Conservation (phyloP, 2,888 invertebrate species). For the Blastobasis adustella region DNA sequence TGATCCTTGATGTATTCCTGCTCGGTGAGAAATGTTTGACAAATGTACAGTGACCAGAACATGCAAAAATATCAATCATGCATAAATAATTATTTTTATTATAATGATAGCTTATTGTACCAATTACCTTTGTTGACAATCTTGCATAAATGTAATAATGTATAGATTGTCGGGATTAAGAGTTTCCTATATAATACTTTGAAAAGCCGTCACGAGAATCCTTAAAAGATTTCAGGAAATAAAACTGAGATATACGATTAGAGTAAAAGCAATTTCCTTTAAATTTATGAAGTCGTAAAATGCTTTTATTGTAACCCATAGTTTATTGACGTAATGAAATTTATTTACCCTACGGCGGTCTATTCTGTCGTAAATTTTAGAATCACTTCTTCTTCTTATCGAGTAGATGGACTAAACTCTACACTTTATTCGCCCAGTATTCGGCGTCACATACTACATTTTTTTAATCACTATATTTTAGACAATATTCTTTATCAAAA, state of each 20-base stretch:
- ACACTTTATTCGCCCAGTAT: too few species aligned
- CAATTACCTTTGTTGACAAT: constrained; percentile 35
- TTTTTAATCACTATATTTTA: too few species aligned
- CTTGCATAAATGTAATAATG: constrained; percentile 39
- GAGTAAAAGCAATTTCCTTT: constrained; percentile 2
- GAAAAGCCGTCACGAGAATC: too few species aligned
- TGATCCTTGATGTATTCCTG: constrained; percentile 26
- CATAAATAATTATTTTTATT: constrained; percentile 23
- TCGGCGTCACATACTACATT: too few species aligned
- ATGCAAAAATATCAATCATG: constrained; percentile 48
- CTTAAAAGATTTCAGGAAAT: too few species aligned
- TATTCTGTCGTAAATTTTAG: too few species aligned
- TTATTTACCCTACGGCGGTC: too few species aligned
- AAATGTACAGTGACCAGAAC: constrained; percentile 29
- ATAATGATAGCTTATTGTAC: constrained; percentile 11
- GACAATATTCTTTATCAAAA: too few species aligned
- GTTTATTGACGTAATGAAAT: not conserved
- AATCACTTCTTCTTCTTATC: too few species aligned
- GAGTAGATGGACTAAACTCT: too few species aligned
- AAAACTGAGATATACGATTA: too few species aligned
- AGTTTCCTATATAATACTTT: constrained; percentile 4
- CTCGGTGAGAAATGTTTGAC: constrained; percentile 20
- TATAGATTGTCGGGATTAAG: constrained; percentile 28
- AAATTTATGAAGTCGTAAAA: constrained; percentile 11
- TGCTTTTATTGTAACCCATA: not conserved